Conservation (phyloP, 2,888 invertebrate genomes). For the Chironomus riparius region DNA sequence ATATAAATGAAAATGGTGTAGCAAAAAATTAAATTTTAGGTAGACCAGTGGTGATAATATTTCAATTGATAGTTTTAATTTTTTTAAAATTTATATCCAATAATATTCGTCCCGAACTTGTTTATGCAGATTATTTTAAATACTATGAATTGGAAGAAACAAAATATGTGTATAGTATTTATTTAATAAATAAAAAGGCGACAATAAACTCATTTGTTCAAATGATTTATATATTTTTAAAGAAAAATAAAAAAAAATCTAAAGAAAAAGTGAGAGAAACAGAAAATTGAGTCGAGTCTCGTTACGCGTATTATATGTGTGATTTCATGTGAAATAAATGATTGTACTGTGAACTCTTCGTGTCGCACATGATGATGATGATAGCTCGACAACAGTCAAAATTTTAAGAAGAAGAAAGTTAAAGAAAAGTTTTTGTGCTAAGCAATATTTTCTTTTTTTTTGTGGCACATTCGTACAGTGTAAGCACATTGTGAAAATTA, state of each 20-base stretch:
- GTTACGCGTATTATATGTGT: neutral
- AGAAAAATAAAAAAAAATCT: neutral
- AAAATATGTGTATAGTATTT: no score
- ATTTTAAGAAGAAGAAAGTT: neutral
- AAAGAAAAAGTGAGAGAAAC: neutral
- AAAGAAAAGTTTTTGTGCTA: neutral
- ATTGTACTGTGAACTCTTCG: neutral
- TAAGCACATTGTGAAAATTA: neutral
- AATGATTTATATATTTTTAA: slow-evolving; percentile 18
- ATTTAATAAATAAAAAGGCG: neutral
- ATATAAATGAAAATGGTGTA: no score
- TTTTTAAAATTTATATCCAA: neutral
- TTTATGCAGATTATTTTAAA: neutral
- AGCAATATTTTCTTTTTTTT: neutral
- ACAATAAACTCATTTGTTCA: slow-evolving; percentile 24
- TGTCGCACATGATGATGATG: slow-evolving; percentile 1
- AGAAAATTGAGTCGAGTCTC: neutral
- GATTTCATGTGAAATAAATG: slow-evolving; percentile 10
- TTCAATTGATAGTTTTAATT: neutral
- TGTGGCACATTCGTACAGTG: neutral
- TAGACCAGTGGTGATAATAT: neutral
- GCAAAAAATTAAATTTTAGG: no score
- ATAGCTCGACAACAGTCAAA: neutral
- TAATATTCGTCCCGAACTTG: no score
- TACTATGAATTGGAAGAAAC: neutral